Percentiles rank a stretch among this genome's conserved stretches.
These are phyloP conservation scores for Neomorphus geoffroyi DNA, from an alignment of 2,797 vertebrate species.

Conservation along the genomic window DNA sequence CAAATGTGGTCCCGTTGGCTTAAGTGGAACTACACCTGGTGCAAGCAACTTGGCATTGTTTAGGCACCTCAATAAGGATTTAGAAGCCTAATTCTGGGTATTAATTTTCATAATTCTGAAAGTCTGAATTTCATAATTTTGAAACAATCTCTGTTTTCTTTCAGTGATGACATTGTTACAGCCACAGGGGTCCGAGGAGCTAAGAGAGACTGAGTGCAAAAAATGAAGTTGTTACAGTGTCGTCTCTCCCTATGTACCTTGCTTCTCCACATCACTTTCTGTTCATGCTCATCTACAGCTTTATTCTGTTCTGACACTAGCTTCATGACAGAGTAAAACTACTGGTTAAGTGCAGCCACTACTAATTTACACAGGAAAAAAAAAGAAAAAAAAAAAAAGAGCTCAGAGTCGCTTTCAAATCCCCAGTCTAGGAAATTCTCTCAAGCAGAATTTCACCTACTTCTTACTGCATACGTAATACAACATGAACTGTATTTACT, in stretches of 20 bases:
- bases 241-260: neutral
- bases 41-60: neutral
- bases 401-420: slow-evolving; percentile 1
- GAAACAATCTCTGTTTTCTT: neutral
- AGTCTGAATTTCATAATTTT: neutral
- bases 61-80: neutral
- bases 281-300: neutral
- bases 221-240: neutral
- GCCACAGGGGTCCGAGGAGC: neutral
- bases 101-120: neutral
- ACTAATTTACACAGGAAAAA: neutral
- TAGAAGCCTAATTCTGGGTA: neutral
- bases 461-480: neutral
- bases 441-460: neutral
- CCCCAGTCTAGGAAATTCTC: neutral
- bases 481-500: neutral
- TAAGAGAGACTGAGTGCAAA: neutral
- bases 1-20: neutral
- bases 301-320: slow-evolving; percentile 7
- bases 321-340: neutral
- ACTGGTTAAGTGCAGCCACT: slow-evolving; percentile 3
- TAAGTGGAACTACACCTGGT: neutral
- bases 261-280: neutral
- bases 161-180: neutral
- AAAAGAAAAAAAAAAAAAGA: neutral